A percentile compares a stretch with the other conserved stretches of the same genome.
phyloP scores from a whole-genome alignment of 2,797 vertebrate species.

The Geotrypetes seraphini region DNA sequence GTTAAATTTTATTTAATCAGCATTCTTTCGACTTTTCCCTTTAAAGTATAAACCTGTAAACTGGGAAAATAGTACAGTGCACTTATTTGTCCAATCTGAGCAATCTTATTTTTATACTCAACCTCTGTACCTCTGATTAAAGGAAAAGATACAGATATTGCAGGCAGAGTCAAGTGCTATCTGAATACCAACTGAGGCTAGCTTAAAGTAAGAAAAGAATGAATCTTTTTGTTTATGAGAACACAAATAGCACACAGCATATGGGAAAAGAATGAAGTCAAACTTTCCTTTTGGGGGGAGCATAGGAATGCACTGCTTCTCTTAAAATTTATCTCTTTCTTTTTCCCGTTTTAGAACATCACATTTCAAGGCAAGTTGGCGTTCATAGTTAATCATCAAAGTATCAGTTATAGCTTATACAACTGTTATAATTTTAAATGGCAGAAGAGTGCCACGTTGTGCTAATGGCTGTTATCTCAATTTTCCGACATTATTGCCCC shows the following conservation, averaged over 20 bases:
- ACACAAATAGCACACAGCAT: constrained; percentile 74
- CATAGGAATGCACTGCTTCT: constrained; percentile 60
- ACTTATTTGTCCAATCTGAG: constrained; percentile 88
- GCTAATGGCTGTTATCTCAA: constrained; percentile 37
- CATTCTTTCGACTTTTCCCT: constrained; percentile 83
- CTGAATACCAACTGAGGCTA: constrained; percentile 67
- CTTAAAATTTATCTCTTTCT: constrained; percentile 40
- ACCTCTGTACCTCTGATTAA: constrained; percentile 76
- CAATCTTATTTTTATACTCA: constrained; percentile 83
- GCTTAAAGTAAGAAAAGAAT: constrained; percentile 63
- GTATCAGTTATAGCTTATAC: constrained; percentile 59
- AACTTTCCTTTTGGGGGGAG: constrained; percentile 59
- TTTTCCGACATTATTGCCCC: constrained; percentile 43
- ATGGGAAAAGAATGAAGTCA: constrained; percentile 46
- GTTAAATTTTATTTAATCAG: constrained; percentile 45
- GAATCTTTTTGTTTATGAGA: constrained; percentile 59
- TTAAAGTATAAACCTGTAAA: constrained; percentile 90
- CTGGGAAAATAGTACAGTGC: constrained; percentile 97
- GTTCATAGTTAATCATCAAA: constrained; percentile 76
- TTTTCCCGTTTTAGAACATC: constrained; percentile 41
- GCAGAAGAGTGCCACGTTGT: constrained; percentile 57
- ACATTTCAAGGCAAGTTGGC: constrained; percentile 56
- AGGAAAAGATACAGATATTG: constrained; percentile 66
- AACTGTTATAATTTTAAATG: constrained; percentile 58
- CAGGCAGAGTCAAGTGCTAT: constrained; percentile 83